These are phyloP conservation scores for Apodemia hepburni DNA, from an alignment of 2,888 invertebrate genomes.

Conservation along the genomic window DNA sequence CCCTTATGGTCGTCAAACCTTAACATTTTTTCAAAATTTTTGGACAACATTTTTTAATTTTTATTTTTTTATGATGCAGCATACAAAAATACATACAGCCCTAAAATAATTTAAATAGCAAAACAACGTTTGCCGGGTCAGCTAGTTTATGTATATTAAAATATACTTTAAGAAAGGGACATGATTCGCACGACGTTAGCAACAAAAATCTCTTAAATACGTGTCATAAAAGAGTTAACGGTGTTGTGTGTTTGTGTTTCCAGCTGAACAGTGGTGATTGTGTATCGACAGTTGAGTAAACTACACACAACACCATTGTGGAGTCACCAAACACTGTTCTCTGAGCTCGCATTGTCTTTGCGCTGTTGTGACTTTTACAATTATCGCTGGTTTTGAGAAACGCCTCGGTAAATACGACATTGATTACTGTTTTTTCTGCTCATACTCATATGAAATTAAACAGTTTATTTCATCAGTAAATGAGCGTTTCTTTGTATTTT, in stretches of 20 bases:
- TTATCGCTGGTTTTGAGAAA: slow-evolving; percentile 9
- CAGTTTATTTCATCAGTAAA: background rate
- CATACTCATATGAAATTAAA: background rate
- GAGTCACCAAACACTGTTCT: background rate
- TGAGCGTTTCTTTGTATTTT: background rate
- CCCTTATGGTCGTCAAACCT: too few relatives aligned
- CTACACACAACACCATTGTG: slow-evolving; percentile 8
- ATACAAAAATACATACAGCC: too few relatives aligned
- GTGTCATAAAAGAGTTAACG: background rate
- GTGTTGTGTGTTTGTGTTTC: background rate
- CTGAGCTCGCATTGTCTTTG: slow-evolving; percentile 1
- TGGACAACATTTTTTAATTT: too few relatives aligned
- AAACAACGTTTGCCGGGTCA: too few relatives aligned
- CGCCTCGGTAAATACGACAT: background rate
- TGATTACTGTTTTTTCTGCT: background rate
- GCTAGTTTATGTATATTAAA: too few relatives aligned
- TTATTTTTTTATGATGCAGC: too few relatives aligned
- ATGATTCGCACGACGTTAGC: background rate
- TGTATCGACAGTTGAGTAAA: background rate
- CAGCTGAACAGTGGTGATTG: background rate
- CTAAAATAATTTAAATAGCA: too few relatives aligned
- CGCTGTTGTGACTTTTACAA: background rate
- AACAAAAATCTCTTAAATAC: background rate
- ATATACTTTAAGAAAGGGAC: too few relatives aligned
- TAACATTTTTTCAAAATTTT: too few relatives aligned